Base-by-base conservation (phyloP, 1,140 invertebrate species). In the Pseudomyrmex dendroicus region DNA sequence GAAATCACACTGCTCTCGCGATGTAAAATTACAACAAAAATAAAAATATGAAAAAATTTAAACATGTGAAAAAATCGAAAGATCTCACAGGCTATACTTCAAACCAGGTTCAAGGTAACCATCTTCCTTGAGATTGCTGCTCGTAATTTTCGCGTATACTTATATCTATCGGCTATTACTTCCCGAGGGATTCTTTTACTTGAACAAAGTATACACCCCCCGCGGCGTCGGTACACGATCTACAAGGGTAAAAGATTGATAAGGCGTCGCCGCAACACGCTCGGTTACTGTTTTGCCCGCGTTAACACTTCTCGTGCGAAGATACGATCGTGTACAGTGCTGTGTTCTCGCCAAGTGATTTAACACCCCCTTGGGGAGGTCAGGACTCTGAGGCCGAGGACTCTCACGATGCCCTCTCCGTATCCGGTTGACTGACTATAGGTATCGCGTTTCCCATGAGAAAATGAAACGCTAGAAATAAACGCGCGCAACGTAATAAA, bases 181-280 rank as follows among this genome's bases (percentile, higher is more conserved):
- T 20, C 54, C 44, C 4, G 20, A 72, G 22, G 12, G 54, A 70
- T 59, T 68, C 61, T 22, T 25, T 12, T 52, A 25, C 12, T 12
- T n/a, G 66, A 10, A 57, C 66, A 35, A 72, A 59, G 25, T 68
- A 35, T 35, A 57, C 35, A 25, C 54, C 10, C 15, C 62, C 66
- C 44, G 46, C 44, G 54, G 73, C 15, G 76, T 35, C 66, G 54
- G 66, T 50, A 50, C 66, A 20, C 46, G 76, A 72, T 72, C 66
- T 72, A 72, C 76, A 70, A 70, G 76, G 66, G 66, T 59, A 25
- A 80, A 22, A 22, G 44, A 70, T 80, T 66, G 76, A 80, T 80
- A 80, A 80, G 64, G 57, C 76, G 35, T 57, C 52, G 76, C 76
- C 20, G 66, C 44, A 72, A 78, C 64, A 57, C 35, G 52, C 54